These are phyloP conservation scores for Cygnus buccinator DNA, from an alignment of 2,113 vertebrate genomes.

Conservation along the genomic window DNA sequence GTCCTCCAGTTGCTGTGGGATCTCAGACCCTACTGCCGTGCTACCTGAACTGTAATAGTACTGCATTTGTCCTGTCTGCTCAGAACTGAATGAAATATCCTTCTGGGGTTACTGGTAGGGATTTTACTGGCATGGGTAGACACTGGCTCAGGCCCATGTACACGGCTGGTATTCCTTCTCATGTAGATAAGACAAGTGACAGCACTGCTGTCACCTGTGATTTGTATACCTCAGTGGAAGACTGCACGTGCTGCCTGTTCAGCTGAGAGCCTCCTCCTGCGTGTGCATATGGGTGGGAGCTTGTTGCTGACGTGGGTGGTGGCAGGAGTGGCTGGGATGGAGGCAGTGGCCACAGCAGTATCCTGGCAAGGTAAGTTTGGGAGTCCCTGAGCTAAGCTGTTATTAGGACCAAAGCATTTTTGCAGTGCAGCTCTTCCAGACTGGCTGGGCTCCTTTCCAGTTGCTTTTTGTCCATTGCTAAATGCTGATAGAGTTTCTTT, in stretches of 20 bases:
- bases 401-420: background rate
- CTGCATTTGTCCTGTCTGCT: background rate
- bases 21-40: background rate
- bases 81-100: background rate
- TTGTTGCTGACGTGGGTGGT: background rate
- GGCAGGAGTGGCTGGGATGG: background rate
- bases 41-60: background rate
- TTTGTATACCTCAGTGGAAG: background rate
- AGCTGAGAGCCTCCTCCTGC: background rate
- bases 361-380: background rate
- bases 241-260: background rate
- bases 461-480: background rate
- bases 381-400: background rate
- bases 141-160: background rate
- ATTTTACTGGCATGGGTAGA: background rate
- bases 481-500: background rate
- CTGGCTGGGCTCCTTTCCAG: background rate
- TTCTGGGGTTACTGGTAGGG: background rate
- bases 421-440: background rate
- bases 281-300: background rate
- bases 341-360: background rate
- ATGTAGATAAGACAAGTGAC: background rate
- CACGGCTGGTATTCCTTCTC: rapidly evolving
- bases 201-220: background rate
- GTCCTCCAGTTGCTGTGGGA: background rate